phyloP scores from a whole-genome alignment of 2,797 vertebrate species.

The Cetoscarus ocellatus region DNA sequence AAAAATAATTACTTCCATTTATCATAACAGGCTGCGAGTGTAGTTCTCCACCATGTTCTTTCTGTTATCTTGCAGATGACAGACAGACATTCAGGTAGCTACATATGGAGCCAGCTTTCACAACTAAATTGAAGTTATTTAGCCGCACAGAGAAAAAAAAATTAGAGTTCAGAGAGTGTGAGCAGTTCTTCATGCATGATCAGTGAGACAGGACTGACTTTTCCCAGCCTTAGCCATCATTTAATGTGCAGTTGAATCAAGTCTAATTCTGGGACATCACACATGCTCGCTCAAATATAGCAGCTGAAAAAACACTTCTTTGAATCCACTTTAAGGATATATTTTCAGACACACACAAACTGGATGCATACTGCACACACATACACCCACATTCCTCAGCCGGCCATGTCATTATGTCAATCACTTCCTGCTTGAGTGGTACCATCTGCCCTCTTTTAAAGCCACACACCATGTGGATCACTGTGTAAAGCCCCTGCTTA shows the following conservation, averaged over 20 bases:
- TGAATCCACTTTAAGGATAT: constrained; percentile 41
- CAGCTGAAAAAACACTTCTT: constrained; percentile 5
- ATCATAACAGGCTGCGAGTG: constrained; percentile 40
- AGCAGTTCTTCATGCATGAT: constrained; percentile 5
- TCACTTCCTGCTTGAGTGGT: constrained; percentile 86
- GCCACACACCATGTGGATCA: constrained; percentile 78
- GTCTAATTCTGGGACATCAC: constrained; percentile 14
- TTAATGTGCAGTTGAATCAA: constrained; percentile 8
- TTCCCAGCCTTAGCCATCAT: constrained; percentile 9
- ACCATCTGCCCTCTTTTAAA: constrained; percentile 90
- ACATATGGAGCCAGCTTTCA: not conserved
- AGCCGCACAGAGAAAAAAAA: not conserved
- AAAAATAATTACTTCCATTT: constrained; percentile 54
- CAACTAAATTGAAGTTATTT: not conserved
- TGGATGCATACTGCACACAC: constrained; percentile 35
- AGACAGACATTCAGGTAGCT: constrained; percentile 15
- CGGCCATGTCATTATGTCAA: constrained; percentile 86
- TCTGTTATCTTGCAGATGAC: constrained; percentile 39
- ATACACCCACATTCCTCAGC: constrained; percentile 62
- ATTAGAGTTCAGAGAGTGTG: constrained; percentile 14
- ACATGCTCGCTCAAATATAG: not conserved
- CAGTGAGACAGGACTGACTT: constrained; percentile 1
- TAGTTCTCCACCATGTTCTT: constrained; percentile 6
- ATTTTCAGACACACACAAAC: constrained; percentile 44
- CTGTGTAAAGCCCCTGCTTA: constrained; percentile 76